phyloP scores from a whole-genome alignment of 2,113 vertebrate genomes.

The Perca schrenkii region DNA sequence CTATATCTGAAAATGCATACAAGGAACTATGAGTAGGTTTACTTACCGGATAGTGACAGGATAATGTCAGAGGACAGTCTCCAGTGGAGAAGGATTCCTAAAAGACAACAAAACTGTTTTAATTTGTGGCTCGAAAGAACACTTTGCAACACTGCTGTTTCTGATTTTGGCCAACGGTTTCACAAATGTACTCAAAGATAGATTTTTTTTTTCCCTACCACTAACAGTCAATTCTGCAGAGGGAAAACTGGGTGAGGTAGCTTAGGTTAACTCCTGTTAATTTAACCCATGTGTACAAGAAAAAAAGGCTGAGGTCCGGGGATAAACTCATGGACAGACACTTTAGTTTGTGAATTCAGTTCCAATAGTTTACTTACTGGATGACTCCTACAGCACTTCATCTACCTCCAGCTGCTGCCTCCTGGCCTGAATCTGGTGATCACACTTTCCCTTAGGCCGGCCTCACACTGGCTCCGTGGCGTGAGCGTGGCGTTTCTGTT shows the following conservation, averaged over 20 bases:
- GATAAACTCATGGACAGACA: background rate
- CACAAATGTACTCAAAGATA: no score
- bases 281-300: background rate
- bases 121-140: background rate
- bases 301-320: background rate
- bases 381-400: conserved; percentile 27
- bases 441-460: conserved; percentile 18
- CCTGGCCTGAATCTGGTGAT: conserved; percentile 15
- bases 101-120: background rate
- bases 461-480: no score
- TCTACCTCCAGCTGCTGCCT: conserved; percentile 43
- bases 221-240: no score
- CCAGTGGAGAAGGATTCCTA: background rate
- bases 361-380: conserved; percentile 28
- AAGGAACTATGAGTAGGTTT: background rate
- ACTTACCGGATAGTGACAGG: background rate
- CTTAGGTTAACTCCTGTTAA: background rate
- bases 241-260: background rate
- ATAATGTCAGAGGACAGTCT: background rate
- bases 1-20: background rate
- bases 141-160: background rate
- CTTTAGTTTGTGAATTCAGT: background rate
- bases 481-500: no score
- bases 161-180: background rate
- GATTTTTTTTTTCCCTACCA: no score